Percentiles rank a stretch among this genome's conserved stretches.
Evolutionary conservation across 2,113 vertebrate species (phyloP).

Genomic region (Romanogobio albipinnatus): DNA sequence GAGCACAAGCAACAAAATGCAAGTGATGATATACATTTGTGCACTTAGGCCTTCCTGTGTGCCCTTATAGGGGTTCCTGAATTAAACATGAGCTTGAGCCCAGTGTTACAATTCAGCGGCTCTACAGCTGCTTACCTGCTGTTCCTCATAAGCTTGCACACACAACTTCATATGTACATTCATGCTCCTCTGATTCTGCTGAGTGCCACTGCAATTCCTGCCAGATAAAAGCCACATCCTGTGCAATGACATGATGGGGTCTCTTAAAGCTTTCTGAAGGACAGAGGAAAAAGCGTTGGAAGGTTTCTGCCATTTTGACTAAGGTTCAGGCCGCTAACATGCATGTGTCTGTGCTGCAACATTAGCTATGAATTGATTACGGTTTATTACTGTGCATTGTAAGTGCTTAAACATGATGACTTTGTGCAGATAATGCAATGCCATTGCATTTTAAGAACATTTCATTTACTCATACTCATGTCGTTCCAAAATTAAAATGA

Average conservation of each 20-base stretch:
- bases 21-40: conserved; percentile 52
- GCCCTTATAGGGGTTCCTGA: conserved; percentile 55
- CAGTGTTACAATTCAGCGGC: conserved; percentile 44
- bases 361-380: neutral
- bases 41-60: conserved; percentile 56
- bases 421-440: neutral
- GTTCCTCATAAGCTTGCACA: conserved; percentile 6
- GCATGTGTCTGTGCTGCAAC: neutral
- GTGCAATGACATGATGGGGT: conserved; percentile 45
- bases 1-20: conserved; percentile 39
- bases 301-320: neutral
- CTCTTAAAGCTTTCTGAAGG: conserved; percentile 29
- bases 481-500: no score
- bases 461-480: no score
- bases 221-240: conserved; percentile 34
- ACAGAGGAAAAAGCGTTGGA: neutral
- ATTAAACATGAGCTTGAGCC: conserved; percentile 65
- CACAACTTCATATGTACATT: conserved; percentile 19
- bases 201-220: conserved; percentile 22
- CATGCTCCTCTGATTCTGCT: conserved; percentile 9
- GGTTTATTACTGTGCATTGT: neutral
- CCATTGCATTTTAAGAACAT: neutral
- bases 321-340: neutral
- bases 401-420: neutral
- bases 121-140: conserved; percentile 29